Evolutionary conservation across 2,797 vertebrate species (phyloP).

Genomic region (Podarcis lilfordi): DNA sequence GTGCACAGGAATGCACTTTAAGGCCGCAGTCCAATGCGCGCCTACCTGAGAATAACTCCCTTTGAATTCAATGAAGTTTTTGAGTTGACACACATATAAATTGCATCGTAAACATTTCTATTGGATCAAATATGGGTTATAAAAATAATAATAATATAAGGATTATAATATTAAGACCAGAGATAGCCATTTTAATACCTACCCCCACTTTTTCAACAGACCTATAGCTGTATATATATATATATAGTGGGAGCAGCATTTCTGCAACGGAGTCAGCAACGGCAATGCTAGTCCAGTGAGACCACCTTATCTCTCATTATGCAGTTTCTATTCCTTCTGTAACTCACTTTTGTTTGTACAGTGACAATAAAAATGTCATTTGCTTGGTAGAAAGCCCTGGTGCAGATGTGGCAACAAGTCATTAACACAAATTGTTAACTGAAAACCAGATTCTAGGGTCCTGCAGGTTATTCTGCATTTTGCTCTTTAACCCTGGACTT

Average conservation of each 20-base stretch:
- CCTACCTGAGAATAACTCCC: background rate
- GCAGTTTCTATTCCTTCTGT: background rate
- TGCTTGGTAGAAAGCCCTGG: constrained; percentile 15
- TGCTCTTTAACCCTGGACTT: background rate
- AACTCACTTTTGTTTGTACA: constrained; percentile 19
- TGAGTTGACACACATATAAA: background rate
- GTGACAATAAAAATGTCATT: constrained; percentile 38
- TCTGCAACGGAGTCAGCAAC: background rate
- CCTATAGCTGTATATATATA: background rate
- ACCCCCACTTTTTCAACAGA: background rate
- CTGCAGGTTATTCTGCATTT: constrained; percentile 37
- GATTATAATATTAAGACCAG: background rate
- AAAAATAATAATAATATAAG: background rate
- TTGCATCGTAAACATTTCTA: background rate
- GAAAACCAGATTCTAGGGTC: background rate
- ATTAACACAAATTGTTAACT: constrained; percentile 12
- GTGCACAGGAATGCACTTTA: background rate
- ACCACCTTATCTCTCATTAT: constrained; percentile 4
- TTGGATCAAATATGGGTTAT: background rate
- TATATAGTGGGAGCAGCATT: too few species aligned
- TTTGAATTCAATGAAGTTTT: background rate
- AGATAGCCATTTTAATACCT: background rate
- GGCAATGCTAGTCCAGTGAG: background rate
- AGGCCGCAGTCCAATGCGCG: background rate
- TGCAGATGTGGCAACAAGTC: background rate